Base-by-base conservation (phyloP, 2,888 invertebrate species). In the Linnaemya tessellans region DNA sequence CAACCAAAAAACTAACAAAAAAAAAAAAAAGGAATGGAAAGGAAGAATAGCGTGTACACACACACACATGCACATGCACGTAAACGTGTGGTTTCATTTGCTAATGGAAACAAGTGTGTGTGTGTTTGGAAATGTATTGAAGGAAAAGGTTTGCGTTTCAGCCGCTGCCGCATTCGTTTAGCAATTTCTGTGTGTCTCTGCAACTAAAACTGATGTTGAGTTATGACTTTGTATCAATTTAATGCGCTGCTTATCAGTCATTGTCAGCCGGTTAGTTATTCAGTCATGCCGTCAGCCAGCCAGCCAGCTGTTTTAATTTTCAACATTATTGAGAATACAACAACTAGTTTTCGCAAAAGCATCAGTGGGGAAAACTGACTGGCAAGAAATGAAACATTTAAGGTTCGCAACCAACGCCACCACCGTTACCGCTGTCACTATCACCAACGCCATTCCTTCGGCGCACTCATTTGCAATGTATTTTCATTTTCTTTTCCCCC, bases 161-260 rank as follows among this genome's bases (percentile, higher is more conserved):
- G 43, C 49, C 70, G 46, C 65, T 30, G 22, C 38, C 49, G 38
- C 35, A 38, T 20, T 58, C 65, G 54, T 58, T 35, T 43, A 65
- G 18, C 15, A 65, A 73, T 58, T 56, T 62, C 51, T 22, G n/a
- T 22, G n/a, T 51, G 62, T 43, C 80, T 65, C 60, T 75, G 51
- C 67, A 13, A n/a, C 22, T 49, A 64, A 78, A 74, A 80, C 67
- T 84, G 81, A 79, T 87, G 87, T 85, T 87, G 87, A 87, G 81
- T 85, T 87, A 86, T 87, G 86, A 86, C 80, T 84, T 84, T 71
- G 85, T 87, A 87, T 87, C 86, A 87, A 87, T 87, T 87, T 87
- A 82, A 84, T 79, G 79, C 86, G 64, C 80, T 82, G 78, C 86
- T 86, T 87, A 87, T 87, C 86, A 85, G 81, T 87, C 87, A 87